phyloP scores from a whole-genome alignment of 1,140 invertebrate genomes.

The Cotesia chilonis region DNA sequence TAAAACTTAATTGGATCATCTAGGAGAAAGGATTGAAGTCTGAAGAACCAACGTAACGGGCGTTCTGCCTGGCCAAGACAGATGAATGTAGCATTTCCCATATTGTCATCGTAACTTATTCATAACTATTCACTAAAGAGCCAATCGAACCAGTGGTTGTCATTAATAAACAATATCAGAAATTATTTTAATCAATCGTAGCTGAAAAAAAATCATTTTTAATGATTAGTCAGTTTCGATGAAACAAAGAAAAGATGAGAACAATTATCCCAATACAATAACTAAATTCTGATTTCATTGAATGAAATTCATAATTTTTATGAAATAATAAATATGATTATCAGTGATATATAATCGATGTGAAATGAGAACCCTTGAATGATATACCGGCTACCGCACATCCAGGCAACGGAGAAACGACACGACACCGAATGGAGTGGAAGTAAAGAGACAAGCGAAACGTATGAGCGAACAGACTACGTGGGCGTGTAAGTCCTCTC shows the following conservation, averaged over 20 bases:
- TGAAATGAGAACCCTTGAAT: slow-evolving; percentile 46
- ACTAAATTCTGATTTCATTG: too few relatives aligned
- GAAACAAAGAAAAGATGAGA: too few relatives aligned
- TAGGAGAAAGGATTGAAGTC: slow-evolving; percentile 35
- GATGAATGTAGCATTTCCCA: slow-evolving; percentile 61
- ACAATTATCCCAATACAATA: too few relatives aligned
- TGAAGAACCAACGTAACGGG: slow-evolving; percentile 53
- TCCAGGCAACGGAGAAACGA: slow-evolving; percentile 46
- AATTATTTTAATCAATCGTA: background rate
- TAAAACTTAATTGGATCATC: slow-evolving; percentile 27
- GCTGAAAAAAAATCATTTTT: too few relatives aligned
- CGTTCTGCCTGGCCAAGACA: slow-evolving; percentile 61
- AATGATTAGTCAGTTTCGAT: too few relatives aligned
- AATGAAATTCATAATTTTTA: too few relatives aligned
- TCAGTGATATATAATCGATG: slow-evolving; percentile 11
- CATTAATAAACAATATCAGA: slow-evolving; percentile 1
- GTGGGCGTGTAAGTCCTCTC: slow-evolving; percentile 47
- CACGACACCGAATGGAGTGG: slow-evolving; percentile 11
- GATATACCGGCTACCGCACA: slow-evolving; percentile 40
- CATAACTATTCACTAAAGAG: slow-evolving; percentile 47
- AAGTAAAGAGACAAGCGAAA: slow-evolving; percentile 40
- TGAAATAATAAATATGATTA: too few relatives aligned
- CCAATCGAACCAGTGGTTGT: slow-evolving; percentile 44
- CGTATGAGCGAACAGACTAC: slow-evolving; percentile 46
- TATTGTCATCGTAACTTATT: slow-evolving; percentile 52